Base-by-base conservation (phyloP, 2,888 invertebrate species). In the Stenotaenia linearis region DNA sequence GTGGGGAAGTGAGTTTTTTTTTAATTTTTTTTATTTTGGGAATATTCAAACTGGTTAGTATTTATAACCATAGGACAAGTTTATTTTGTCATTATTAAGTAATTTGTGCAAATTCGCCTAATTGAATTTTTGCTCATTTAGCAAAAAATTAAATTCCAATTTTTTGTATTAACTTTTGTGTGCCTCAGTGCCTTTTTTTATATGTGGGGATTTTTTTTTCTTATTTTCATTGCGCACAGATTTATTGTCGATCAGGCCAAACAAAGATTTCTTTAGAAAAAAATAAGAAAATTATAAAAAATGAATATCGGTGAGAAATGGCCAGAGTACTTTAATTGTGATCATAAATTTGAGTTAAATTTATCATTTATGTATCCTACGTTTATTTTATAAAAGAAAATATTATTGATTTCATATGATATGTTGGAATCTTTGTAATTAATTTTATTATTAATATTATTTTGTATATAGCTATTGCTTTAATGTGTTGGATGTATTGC, bases 291-390 rank as follows among this genome's bases (percentile, higher is more conserved):
- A 4, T 32, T 4, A 32, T 32, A 32, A 32, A 32, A 6, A 32
- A 9, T 9, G 4, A 32, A 12, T 25, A 5, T 12, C 4, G 6
- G 1, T 12, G 12, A 12, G 23, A 61, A 1, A 25, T 61, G 61
- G 61, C 61, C 61, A 61, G 25, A 61, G 61, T 61, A 61, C 61
- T 61, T 61, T 21, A 61, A 61, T 56, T 56, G 56, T 56, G 56
- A 56, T 56, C 4, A 9, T 12, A 45, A 45, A 45, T 21, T 56
- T 18, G 56, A 56, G 7, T 25, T 61, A 3, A 25, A 61, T 61
- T 61, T 25, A 61, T 61, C 25, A 61, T 61, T 61, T 61, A 25
- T 23, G 10, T 61, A 61, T 9, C 1, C 3, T 61, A 23, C 5
- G 23, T 61, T 61, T 21, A 25, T 23, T 61, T 25, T 25, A 25